phyloP scores from a whole-genome alignment of 2,113 vertebrate genomes.

The Nansenia antarctica region DNA sequence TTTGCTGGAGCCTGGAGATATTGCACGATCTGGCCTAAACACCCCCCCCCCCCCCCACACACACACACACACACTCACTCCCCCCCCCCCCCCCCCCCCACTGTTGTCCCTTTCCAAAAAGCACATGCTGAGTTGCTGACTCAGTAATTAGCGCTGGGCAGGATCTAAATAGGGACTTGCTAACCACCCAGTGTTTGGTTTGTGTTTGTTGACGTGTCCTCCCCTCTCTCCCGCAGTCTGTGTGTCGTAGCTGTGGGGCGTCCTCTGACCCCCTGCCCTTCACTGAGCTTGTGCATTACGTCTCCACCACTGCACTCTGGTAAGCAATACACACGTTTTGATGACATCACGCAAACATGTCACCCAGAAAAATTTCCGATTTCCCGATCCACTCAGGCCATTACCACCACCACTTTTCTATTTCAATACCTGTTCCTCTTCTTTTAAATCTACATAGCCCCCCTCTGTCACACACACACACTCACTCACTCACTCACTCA shows the following conservation, averaged over 20 bases:
- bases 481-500: too few species aligned
- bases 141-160: conserved; percentile 26
- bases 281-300: conserved; percentile 94
- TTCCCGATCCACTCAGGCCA: too few species aligned
- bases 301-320: conserved; percentile 96
- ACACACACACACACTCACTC: not conserved
- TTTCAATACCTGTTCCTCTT: too few species aligned
- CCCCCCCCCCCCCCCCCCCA: not conserved
- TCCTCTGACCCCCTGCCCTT: conserved; percentile 96
- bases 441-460: too few species aligned
- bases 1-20: too few species aligned
- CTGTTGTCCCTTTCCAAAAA: not conserved
- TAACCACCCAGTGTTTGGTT: conserved; percentile 31
- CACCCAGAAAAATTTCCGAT: not conserved
- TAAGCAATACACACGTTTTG: conserved; percentile 69
- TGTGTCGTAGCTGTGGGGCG: conserved; percentile 94
- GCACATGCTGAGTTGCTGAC: conserved; percentile 22
- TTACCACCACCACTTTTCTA: too few species aligned
- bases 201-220: conserved; percentile 6
- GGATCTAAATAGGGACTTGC: conserved; percentile 2
- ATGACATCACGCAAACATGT: too few species aligned
- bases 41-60: not conserved
- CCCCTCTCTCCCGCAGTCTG: conserved; percentile 75
- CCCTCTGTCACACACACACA: too few species aligned
- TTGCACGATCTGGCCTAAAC: too few species aligned